These are phyloP conservation scores for Agrotis segetum DNA, from an alignment of 2,888 invertebrate species.

Conservation along the genomic window DNA sequence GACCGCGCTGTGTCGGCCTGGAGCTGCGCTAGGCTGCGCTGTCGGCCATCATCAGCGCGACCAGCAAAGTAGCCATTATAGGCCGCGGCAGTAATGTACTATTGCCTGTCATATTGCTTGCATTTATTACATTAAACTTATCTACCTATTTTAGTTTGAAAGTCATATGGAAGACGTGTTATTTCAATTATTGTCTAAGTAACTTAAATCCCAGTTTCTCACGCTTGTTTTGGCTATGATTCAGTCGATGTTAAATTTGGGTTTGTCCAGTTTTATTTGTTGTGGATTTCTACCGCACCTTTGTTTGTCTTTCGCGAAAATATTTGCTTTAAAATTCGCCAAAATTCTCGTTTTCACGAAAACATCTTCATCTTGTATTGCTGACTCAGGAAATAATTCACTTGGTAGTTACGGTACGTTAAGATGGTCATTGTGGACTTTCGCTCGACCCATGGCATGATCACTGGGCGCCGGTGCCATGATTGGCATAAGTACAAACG, in stretches of 20 bases:
- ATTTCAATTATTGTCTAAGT: conserved; percentile 22
- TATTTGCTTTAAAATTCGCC: conserved; percentile 34
- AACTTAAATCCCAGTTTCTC: conserved; percentile 31
- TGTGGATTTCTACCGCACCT: conserved; percentile 28
- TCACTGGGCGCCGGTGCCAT: conserved; percentile 60
- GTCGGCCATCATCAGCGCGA: too few species aligned
- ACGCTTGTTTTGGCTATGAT: conserved; percentile 37
- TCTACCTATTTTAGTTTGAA: conserved; percentile 11
- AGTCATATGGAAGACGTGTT: conserved; percentile 27
- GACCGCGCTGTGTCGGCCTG: too few species aligned
- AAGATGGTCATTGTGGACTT: conserved; percentile 68
- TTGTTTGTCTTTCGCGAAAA: conserved; percentile 30
- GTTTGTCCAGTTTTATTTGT: conserved; percentile 31
- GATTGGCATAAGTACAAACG: conserved; percentile 74
- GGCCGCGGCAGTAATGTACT: too few species aligned
- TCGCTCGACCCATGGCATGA: conserved; percentile 72
- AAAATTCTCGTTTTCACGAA: conserved; percentile 47
- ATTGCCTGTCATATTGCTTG: conserved; percentile 40
- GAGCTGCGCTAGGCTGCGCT: too few species aligned
- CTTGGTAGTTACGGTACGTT: conserved; percentile 58
- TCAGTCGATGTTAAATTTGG: conserved; percentile 34
- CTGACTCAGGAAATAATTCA: conserved; percentile 64
- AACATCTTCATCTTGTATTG: conserved; percentile 37
- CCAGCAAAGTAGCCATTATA: too few species aligned
- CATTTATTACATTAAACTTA: conserved; percentile 30